Percentiles rank a stretch among this genome's conserved stretches.
These are phyloP conservation scores for Polyergus mexicanus DNA, from an alignment of 1,140 invertebrate species.

Conservation along the genomic window DNA sequence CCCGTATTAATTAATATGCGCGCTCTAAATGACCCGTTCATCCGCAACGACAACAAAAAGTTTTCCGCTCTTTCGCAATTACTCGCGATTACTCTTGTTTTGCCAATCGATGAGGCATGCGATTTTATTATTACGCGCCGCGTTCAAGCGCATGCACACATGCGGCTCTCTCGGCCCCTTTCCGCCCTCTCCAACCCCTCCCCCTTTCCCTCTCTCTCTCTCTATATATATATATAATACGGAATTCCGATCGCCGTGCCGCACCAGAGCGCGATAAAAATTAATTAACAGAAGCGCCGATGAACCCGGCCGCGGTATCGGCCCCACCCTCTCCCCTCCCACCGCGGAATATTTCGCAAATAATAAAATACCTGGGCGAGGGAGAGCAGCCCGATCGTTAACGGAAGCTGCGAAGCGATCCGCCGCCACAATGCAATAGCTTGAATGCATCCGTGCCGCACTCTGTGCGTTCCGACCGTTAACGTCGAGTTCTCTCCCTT, in stretches of 20 bases:
- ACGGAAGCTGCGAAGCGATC: conserved; percentile 59
- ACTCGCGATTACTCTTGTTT: conserved; percentile 63
- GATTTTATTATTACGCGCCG: conserved; percentile 72
- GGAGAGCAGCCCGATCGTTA: conserved; percentile 59
- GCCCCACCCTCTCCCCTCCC: background rate
- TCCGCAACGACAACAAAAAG: conserved; percentile 59
- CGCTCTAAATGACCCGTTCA: conserved; percentile 48
- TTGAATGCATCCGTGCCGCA: conserved; percentile 41
- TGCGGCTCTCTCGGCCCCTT: background rate
- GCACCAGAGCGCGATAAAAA: conserved; percentile 69
- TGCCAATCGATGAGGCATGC: conserved; percentile 63
- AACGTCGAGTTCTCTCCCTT: conserved; percentile 28
- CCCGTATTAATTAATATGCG: conserved; percentile 65
- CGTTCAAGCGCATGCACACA: conserved; percentile 14
- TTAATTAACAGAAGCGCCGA: conserved; percentile 71
- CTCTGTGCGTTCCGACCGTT: conserved; percentile 34
- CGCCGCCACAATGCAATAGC: conserved; percentile 43
- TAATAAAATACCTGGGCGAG: conserved; percentile 66
- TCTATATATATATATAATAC: conserved; percentile 46
- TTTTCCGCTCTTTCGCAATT: conserved; percentile 62
- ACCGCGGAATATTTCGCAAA: conserved; percentile 69
- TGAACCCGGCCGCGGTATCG: conserved; percentile 10
- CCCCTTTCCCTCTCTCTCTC: background rate
- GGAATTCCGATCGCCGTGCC: conserved; percentile 62
- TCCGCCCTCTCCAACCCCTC: no score